Percentiles rank a stretch among this genome's conserved stretches.
Conservation (phyloP, 1,140 invertebrate species). For the Belonocnema kinseyi region DNA sequence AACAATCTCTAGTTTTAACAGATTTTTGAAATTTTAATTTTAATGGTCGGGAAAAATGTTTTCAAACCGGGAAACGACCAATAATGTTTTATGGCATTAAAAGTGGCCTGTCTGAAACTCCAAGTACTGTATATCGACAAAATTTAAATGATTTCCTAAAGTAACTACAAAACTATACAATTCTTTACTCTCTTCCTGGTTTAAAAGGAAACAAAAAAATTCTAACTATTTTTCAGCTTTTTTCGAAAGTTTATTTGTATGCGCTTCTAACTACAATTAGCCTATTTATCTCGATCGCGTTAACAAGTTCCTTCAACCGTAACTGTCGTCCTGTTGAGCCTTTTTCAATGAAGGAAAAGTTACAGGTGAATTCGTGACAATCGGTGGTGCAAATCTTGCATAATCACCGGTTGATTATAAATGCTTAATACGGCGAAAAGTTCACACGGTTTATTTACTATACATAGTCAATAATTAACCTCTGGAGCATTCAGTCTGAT, state of each 20-base stretch:
- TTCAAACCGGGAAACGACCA: no score
- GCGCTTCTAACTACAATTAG: conserved; percentile 5
- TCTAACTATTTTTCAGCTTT: background rate
- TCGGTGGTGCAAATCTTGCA: conserved; percentile 13
- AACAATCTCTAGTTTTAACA: no score
- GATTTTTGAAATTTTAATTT: no score
- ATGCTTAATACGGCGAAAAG: background rate
- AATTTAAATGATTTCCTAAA: no score
- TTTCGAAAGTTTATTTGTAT: background rate
- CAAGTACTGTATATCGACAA: no score
- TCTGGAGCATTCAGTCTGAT: background rate
- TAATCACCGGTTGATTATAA: conserved; percentile 25
- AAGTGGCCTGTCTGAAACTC: no score
- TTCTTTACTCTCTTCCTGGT: no score
- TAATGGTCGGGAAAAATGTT: no score
- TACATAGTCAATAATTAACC: background rate
- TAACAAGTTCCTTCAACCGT: background rate
- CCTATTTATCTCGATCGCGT: background rate
- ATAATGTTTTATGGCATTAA: no score
- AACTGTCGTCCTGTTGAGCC: conserved; percentile 9
- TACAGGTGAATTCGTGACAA: conserved; percentile 23
- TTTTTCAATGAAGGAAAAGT: conserved; percentile 10
- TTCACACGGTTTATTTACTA: conserved; percentile 24
- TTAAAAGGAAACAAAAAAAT: no score
- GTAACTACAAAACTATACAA: no score